phyloP scores from a whole-genome alignment of 2,797 vertebrate species.

The Gallirallus australis region DNA sequence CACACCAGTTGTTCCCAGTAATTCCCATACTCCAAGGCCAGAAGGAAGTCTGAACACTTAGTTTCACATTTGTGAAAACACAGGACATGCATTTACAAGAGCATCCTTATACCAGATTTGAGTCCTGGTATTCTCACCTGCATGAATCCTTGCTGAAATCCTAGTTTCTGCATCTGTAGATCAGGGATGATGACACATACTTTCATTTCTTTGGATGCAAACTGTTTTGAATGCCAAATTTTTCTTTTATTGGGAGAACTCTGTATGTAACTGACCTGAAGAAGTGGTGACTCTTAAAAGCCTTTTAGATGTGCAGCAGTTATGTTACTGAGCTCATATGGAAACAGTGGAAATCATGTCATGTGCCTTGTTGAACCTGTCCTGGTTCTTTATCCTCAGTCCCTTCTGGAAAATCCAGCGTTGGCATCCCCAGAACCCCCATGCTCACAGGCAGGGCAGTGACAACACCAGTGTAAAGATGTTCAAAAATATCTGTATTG shows the following conservation, averaged over 20 bases:
- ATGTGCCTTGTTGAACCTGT: background rate
- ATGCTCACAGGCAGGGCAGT: background rate
- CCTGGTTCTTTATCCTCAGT: background rate
- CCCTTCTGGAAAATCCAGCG: background rate
- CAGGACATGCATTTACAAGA: background rate
- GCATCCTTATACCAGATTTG: background rate
- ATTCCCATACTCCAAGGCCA: conserved; percentile 1
- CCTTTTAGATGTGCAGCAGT: background rate
- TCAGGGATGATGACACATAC: background rate
- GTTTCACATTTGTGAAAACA: background rate
- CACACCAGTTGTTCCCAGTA: background rate
- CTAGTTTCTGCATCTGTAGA: background rate
- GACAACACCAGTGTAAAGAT: background rate
- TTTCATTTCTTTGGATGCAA: background rate
- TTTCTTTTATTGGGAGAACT: background rate
- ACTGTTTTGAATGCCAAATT: background rate
- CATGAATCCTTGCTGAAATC: background rate
- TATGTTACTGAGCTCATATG: background rate
- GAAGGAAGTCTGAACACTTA: background rate
- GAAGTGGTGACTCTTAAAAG: background rate
- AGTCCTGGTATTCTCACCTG: background rate
- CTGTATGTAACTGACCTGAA: background rate
- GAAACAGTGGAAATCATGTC: background rate
- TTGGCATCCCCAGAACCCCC: background rate
- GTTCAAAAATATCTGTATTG: background rate